A percentile compares a stretch with the other conserved stretches of the same genome.
Conservation (phyloP, 2,888 invertebrate genomes). For the Ischnus inquisitorius region DNA sequence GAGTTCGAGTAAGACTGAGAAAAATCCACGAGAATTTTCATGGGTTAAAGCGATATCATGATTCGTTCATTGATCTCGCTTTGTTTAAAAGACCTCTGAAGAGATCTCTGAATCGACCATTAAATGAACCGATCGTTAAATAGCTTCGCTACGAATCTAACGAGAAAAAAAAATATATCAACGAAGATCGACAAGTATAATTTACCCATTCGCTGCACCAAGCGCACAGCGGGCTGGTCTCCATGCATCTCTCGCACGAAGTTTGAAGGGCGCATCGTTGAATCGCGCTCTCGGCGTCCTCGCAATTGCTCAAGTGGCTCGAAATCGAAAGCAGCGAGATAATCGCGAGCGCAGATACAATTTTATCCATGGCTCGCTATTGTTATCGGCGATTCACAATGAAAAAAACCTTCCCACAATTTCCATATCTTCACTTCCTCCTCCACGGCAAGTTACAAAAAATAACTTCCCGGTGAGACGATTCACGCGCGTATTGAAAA, state of each 20-base stretch:
- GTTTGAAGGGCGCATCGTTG: constrained; percentile 73
- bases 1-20: constrained; percentile 76
- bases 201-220: constrained; percentile 81
- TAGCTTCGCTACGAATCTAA: neutral
- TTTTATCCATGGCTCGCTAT: constrained; percentile 31
- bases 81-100: neutral
- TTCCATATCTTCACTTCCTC: neutral
- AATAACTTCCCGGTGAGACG: neutral
- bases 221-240: constrained; percentile 74
- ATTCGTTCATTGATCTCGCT: neutral
- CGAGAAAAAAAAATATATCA: neutral
- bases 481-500: neutral
- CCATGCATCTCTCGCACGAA: constrained; percentile 76
- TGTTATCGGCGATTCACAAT: constrained; percentile 9
- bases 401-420: neutral
- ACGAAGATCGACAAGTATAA: constrained; percentile 34
- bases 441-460: neutral
- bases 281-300: constrained; percentile 50
- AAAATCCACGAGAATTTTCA: neutral
- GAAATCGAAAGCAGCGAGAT: constrained; percentile 20
- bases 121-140: neutral
- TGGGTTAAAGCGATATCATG: too few species aligned
- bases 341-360: constrained; percentile 1
- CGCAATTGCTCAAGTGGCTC: constrained; percentile 14
- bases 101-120: neutral